Evolutionary conservation across 2,888 invertebrate genomes (phyloP).

Genomic region (Andrena trimmerana): DNA sequence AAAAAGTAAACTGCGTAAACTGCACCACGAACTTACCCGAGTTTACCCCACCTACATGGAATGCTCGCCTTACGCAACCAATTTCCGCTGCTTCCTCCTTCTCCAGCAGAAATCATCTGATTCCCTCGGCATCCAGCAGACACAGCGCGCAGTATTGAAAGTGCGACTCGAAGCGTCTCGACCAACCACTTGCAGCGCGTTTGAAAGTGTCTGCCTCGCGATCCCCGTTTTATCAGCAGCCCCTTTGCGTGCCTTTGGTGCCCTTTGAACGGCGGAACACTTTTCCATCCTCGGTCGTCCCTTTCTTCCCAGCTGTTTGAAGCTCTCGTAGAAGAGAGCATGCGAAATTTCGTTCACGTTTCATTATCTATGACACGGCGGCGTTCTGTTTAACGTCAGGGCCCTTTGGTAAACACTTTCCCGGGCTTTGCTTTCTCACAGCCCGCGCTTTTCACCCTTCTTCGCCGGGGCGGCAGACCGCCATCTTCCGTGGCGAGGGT

Average conservation of each 20-base stretch:
- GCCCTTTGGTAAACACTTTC: conserved; percentile 75
- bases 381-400: conserved; percentile 77
- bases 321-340: conserved; percentile 20
- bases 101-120: no score
- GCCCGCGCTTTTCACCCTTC: conserved; percentile 37
- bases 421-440: conserved; percentile 66
- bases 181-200: conserved; percentile 4
- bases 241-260: conserved; percentile 11
- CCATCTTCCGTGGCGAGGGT: conserved; percentile 46
- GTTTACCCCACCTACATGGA: no score
- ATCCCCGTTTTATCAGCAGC: conserved; percentile 25
- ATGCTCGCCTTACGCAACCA: no score
- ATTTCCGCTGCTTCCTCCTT: no score
- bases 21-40: no score
- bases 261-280: conserved; percentile 24
- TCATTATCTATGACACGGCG: conserved; percentile 74
- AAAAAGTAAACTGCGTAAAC: no score
- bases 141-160: neutral
- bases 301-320: conserved; percentile 40
- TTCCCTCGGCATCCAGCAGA: no score
- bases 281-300: conserved; percentile 34
- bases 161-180: neutral
- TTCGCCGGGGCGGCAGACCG: conserved; percentile 56
- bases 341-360: conserved; percentile 59
- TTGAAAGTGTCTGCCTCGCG: neutral